These are phyloP conservation scores for Tinea trinotella DNA, from an alignment of 2,888 invertebrate genomes.

Conservation along the genomic window DNA sequence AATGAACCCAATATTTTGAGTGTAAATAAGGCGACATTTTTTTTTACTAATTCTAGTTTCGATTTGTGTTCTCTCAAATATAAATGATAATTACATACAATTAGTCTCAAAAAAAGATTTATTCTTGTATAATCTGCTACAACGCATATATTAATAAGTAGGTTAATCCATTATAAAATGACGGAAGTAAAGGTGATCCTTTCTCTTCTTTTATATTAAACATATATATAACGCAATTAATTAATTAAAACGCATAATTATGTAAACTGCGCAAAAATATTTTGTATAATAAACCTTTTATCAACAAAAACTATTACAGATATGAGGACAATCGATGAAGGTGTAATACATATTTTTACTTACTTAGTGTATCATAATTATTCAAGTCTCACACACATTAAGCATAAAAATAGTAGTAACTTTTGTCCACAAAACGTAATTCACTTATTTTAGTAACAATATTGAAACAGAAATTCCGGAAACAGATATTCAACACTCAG, in stretches of 20 bases:
- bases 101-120: conserved; percentile 4
- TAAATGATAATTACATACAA: neutral
- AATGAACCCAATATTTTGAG: neutral
- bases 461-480: neutral
- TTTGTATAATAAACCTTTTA: neutral
- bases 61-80: neutral
- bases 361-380: conserved; percentile 22
- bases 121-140: conserved; percentile 2
- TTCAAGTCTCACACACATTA: neutral
- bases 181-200: conserved; percentile 20
- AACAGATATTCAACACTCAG: neutral
- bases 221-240: neutral
- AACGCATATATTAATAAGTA: conserved; percentile 19
- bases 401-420: neutral
- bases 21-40: neutral
- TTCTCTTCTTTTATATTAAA: conserved; percentile 19
- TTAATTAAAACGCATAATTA: neutral
- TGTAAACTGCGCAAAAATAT: neutral
- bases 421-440: neutral
- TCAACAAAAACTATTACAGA: conserved; percentile 13
- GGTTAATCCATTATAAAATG: conserved; percentile 21
- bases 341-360: conserved; percentile 31
- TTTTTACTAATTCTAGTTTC: neutral
- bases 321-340: conserved; percentile 41
- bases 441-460: neutral